Base-by-base conservation (phyloP, 1,140 invertebrate species). In the Tetramorium alpestre region DNA sequence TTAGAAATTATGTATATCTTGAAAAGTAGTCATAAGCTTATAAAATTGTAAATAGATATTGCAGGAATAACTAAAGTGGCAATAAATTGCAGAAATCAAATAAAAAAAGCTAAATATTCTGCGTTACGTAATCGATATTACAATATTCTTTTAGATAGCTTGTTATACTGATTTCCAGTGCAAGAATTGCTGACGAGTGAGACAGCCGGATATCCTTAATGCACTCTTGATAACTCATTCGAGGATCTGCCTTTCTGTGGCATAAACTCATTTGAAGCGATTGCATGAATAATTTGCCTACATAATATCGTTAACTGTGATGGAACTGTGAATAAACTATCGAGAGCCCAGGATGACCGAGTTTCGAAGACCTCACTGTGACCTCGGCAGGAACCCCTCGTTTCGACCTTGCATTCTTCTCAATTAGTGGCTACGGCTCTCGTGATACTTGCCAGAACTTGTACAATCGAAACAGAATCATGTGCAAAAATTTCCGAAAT, bases 351-450 rank as follows among this genome's bases (percentile, higher is more conserved):
- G 47, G 49, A 86, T 77, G 70, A 87, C 65, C 85, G 85, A 84
- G 64, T 87, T 77, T 13, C 16, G 2, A 44, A 87, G 77, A 77
- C 11, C 49, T 70, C 22, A 5, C 5, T n/a, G 18, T 72, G 49
- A 67, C 86, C 82, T 84, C 51, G 76, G 58, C 44, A 47, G 38
- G 25, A 33, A 60, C 67, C 22, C 87, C 11, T 51, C 5, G 28
- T 82, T 72, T 18, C 65, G 58, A 28, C 54, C 72, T 90, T 90
- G 82, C 89, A 77, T 90, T 90, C 89, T 86, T 90, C 51, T 8
- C 64, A 90, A 90, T 90, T 82, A 90, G 58, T 64, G 51, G 2
- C 76, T 51, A 54, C 5, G 28, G 60, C 84, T 88, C 81, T 87
- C 89, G 77, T 75, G 65, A 78, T n/a, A 18, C 54, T 28, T 56